A percentile compares a stretch with the other conserved stretches of the same genome.
Evolutionary conservation across 2,797 vertebrate species (phyloP).

Genomic region (Neostethus bicornis): DNA sequence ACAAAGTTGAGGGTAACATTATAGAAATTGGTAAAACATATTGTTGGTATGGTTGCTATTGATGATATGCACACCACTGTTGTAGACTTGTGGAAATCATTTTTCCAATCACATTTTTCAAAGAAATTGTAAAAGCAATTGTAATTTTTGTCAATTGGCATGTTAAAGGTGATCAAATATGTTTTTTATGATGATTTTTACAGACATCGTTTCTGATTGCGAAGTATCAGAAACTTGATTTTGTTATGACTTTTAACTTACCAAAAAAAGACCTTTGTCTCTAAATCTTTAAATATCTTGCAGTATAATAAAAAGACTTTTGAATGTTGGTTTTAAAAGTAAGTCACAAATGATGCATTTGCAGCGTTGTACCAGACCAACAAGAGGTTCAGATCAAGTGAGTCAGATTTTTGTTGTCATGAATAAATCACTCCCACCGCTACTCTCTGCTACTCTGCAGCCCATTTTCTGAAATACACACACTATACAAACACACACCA

Average conservation of each 20-base stretch:
- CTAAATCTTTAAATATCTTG: conserved; percentile 1
- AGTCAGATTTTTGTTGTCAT: conserved; percentile 65
- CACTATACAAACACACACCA: neutral
- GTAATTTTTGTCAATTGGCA: too few relatives aligned
- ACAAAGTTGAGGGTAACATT: too few relatives aligned
- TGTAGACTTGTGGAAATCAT: too few relatives aligned
- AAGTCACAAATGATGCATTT: conserved; percentile 21
- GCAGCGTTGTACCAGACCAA: conserved; percentile 34
- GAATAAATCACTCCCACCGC: conserved; percentile 71
- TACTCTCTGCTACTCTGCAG: conserved; percentile 48
- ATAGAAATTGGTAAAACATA: too few relatives aligned
- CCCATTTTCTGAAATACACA: conserved; percentile 39
- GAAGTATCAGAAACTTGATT: neutral
- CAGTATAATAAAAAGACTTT: conserved; percentile 13
- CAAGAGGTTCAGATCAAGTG: conserved; percentile 53
- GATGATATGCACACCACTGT: too few relatives aligned
- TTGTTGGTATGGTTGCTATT: too few relatives aligned
- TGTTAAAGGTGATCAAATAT: too few relatives aligned
- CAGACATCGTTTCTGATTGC: too few relatives aligned
- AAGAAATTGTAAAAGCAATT: too few relatives aligned
- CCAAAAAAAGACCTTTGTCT: neutral
- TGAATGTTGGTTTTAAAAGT: conserved; percentile 20
- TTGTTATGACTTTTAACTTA: conserved; percentile 8
- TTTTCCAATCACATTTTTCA: too few relatives aligned
- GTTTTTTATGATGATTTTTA: too few relatives aligned